These are phyloP conservation scores for Eumacrocentrus americanus DNA, from an alignment of 2,888 invertebrate genomes.

Conservation along the genomic window DNA sequence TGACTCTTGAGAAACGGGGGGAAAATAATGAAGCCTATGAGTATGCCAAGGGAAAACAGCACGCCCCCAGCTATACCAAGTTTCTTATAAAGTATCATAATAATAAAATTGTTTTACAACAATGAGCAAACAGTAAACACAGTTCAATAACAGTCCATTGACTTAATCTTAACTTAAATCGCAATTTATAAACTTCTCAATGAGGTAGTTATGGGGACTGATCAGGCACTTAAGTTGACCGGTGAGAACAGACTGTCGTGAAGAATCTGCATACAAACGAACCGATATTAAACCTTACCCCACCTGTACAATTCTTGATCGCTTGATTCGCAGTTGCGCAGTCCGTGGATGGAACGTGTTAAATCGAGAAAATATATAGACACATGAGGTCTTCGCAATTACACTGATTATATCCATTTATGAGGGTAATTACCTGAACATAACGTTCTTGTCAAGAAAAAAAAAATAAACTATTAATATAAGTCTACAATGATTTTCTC, in stretches of 20 bases:
- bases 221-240: too few relatives aligned
- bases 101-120: neutral
- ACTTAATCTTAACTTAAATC: neutral
- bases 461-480: too few relatives aligned
- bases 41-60: constrained; percentile 67
- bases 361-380: constrained; percentile 21
- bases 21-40: constrained; percentile 75
- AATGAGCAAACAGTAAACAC: neutral
- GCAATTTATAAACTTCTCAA: neutral
- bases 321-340: constrained; percentile 24
- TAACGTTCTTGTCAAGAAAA: too few relatives aligned
- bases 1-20: constrained; percentile 72
- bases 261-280: constrained; percentile 27
- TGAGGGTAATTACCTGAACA: too few relatives aligned
- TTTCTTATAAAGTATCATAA: constrained; percentile 58
- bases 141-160: neutral
- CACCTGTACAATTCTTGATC: constrained; percentile 31
- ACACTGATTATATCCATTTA: too few relatives aligned
- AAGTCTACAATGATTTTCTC: too few relatives aligned
- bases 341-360: constrained; percentile 17
- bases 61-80: constrained; percentile 66
- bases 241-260: constrained; percentile 31
- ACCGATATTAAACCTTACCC: constrained; percentile 31
- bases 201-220: neutral
- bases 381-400: too few relatives aligned